These are phyloP conservation scores for Apamea epomidion DNA, from an alignment of 2,888 invertebrate genomes.

Conservation along the genomic window DNA sequence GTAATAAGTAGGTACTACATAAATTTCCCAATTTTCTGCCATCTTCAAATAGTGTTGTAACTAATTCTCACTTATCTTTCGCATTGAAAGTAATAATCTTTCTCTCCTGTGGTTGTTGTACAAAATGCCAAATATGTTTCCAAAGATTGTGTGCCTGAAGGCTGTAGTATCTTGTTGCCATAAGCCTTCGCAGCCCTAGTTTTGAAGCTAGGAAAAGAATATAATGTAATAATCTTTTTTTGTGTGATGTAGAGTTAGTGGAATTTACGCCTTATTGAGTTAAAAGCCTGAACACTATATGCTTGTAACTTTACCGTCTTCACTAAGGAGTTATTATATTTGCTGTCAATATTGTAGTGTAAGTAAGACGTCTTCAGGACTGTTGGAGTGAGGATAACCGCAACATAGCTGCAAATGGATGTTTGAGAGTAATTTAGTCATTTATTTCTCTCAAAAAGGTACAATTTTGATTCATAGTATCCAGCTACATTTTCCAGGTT, in stretches of 20 bases:
- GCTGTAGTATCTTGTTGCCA: not conserved
- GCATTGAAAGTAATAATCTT: constrained; percentile 3
- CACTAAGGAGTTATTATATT: not conserved
- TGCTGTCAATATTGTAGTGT: not conserved
- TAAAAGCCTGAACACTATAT: not conserved
- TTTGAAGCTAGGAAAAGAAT: constrained; percentile 11
- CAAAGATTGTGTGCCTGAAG: not conserved
- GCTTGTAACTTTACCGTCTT: not conserved
- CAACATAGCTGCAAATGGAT: not conserved
- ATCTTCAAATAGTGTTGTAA: not conserved
- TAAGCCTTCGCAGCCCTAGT: not conserved
- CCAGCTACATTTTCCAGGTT: no score
- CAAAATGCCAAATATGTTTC: constrained; percentile 26
- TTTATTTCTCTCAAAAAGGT: no score
- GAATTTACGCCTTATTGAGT: not conserved
- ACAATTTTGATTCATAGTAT: no score
- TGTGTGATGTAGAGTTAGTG: not conserved
- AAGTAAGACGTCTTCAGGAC: not conserved
- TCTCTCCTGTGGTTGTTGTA: not conserved
- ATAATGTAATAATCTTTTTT: not conserved
- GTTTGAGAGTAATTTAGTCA: not conserved
- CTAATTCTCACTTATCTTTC: not conserved
- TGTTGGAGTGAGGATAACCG: not conserved
- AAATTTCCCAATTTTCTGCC: not conserved
- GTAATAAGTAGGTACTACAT: not conserved